Evolutionary conservation across 2,113 vertebrate species (phyloP).

Genomic region (Urocynchramus pylzowi): DNA sequence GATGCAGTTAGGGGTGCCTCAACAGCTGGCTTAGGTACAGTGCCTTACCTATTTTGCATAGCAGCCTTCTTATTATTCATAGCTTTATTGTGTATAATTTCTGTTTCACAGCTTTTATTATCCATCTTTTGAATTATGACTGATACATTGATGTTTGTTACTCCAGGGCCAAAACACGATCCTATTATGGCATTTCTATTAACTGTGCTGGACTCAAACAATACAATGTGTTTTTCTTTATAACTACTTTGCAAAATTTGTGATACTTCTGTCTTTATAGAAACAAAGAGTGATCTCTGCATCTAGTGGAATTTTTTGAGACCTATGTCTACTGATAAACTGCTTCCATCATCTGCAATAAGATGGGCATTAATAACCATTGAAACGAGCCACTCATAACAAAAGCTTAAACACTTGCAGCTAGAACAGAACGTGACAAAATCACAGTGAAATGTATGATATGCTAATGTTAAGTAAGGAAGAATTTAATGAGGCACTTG

Average conservation of each 20-base stretch:
- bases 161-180: neutral
- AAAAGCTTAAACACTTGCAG: conserved; percentile 1
- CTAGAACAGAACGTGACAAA: conserved; percentile 17
- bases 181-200: neutral
- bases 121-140: neutral
- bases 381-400: conserved; percentile 1
- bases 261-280: neutral
- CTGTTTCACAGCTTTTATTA: neutral
- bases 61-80: neutral
- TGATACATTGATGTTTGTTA: neutral
- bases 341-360: neutral
- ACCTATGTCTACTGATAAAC: neutral
- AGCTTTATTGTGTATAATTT: neutral
- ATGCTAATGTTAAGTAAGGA: neutral
- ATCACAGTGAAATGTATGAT: conserved; percentile 5
- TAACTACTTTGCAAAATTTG: neutral
- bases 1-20: neutral
- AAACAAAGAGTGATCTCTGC: neutral
- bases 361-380: neutral
- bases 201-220: neutral
- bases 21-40: neutral
- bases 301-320: neutral
- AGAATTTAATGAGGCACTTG: conserved; percentile 8
- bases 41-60: neutral
- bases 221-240: neutral